Base-by-base conservation (phyloP, 2,113 vertebrate species). In the Oplegnathus fasciatus region DNA sequence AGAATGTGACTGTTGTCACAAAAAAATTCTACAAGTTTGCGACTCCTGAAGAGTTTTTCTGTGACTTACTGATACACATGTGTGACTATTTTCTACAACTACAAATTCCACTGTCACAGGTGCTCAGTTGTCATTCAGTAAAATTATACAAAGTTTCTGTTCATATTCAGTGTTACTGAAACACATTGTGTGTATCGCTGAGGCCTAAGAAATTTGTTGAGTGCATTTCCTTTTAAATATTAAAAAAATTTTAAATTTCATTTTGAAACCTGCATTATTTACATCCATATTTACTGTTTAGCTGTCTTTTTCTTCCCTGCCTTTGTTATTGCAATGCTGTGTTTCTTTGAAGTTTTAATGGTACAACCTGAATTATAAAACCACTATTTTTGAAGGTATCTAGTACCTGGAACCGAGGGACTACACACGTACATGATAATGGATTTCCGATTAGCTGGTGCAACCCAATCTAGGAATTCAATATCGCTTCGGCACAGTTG, bases 381-480 rank as follows among this genome's bases (percentile, higher is more conserved):
- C 71, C 67, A 28, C 55, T 32, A 2, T 40, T 73, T n/a, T 22
- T 69, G 32, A 72, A 72, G 62, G 30, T 2, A 78, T 54, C n/a
- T 28, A 22, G 6, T 28, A 58, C 37, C 46, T 32, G 2, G 13
- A 30, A 32, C 68, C 24, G 20, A 46, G 24, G 9, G 58, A n/a
- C 10, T 2, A 66, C 24, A 28, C 37, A 42, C 30, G 13, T 17
- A 48, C 28, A 18, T 2, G n/a, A 30, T 48, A 67, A 62, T 68
- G 37, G 46, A 61, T 79, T 54, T 50, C 7, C 10, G 15, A 66
- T 46, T 4, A 2, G 14, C 30, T 42, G 32, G 17, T 44, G 58
- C 58, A 42, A 52, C 22, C 22, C 11, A 11, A 30, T 61, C 30
- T 18, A 14, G 4, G 15, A 68, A 81, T 81, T 75, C 75, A 86